Base-by-base conservation (phyloP, 2,888 invertebrate species). In the Rhagophthalmus giganteus region DNA sequence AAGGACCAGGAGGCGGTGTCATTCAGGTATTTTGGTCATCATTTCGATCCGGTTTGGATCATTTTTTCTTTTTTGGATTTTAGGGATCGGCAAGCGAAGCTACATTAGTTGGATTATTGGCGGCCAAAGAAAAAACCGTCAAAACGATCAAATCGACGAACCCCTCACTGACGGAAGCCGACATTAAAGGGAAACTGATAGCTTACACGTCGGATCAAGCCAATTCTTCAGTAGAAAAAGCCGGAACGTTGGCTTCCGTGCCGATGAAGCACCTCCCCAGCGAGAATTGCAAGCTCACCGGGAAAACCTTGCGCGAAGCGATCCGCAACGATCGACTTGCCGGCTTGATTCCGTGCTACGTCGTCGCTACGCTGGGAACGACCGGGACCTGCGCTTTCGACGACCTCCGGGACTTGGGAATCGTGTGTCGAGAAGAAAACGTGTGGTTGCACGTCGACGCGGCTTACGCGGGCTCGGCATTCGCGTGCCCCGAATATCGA, bases 371-470 rank as follows among this genome's bases (percentile, higher is more conserved):
- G 0, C 77, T 98, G 49, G 98, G 98, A 2, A 96, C 97, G 1
- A 99, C 98, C 0, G 89, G 89, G 7, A 91, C 93, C 0, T 96
- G 96, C 70, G 88, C 95, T 0, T 99, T 97, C 68, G 98, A 98
- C 75, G 82, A 83, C 42, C 70, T 98, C 20, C 85, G 87, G 26
- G 95, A 96, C 78, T 80, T 99, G 37, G 95, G 95, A 0, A 84
- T 86, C 9, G 85, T 97, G n/a, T 89, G 94, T 65, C 82, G 82
- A 60, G 81, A 82, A 54, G 79, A 82, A 44, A 60, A 71, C 15
- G 71, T 97, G 1, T 98, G 97, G 97, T 77, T 95, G 5, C 98
- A 98, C 73, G 88, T 98, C 2, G 98, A 98, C 71, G 97, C 96
- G 0, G 96, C 97, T 0, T 98, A 98, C 72, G 97, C 97, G 1